Evolutionary conservation across 1,140 invertebrate species (phyloP).

Genomic region (Vanessa atalanta): DNA sequence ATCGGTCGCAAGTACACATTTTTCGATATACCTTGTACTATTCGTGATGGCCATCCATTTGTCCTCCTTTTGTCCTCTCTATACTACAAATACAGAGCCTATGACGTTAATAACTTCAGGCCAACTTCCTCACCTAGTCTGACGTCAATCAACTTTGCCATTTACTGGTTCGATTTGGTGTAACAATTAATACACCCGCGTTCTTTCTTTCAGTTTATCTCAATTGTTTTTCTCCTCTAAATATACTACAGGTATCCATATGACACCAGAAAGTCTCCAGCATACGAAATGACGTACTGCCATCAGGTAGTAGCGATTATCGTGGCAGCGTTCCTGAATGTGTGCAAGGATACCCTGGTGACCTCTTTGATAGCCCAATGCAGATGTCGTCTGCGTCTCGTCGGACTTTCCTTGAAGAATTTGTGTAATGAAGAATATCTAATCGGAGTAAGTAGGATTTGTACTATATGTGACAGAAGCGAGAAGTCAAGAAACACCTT

Average conservation of each 20-base stretch:
- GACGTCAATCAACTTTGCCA: no score
- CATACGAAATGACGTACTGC: constrained; percentile 75
- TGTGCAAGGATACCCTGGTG: constrained; percentile 76
- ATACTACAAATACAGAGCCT: no score
- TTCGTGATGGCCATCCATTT: no score
- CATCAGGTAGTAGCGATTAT: constrained; percentile 74
- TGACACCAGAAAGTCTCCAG: constrained; percentile 69
- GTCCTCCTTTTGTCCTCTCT: no score
- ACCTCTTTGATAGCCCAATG: constrained; percentile 74
- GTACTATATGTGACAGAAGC: background rate
- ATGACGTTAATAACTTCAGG: no score
- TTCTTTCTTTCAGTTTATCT: no score
- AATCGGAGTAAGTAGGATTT: constrained; percentile 16
- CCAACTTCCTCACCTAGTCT: no score
- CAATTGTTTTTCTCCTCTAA: background rate
- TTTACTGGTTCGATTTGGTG: no score
- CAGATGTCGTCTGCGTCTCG: constrained; percentile 75
- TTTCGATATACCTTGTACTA: no score
- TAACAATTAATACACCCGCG: no score
- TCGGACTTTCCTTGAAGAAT: constrained; percentile 41
- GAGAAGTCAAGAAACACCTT: no score
- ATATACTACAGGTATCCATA: constrained; percentile 77
- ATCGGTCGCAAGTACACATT: no score
- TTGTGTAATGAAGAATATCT: constrained; percentile 42
- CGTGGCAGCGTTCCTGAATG: constrained; percentile 71